Base-by-base conservation (phyloP, 2,113 vertebrate genomes). In the Diglossa brunneiventris region DNA sequence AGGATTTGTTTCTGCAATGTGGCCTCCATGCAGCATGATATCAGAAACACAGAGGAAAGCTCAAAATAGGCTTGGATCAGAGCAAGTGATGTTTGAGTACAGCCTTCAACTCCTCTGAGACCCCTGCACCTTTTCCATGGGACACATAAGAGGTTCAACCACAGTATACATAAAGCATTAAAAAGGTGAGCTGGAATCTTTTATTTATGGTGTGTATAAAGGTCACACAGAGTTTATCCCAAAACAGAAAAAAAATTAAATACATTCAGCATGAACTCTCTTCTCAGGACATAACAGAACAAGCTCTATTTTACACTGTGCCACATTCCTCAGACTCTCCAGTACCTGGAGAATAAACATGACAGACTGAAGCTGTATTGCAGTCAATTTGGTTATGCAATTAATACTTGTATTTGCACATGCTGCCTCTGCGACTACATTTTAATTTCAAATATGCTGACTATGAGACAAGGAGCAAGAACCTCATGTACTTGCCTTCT, bases 361-460 rank as follows among this genome's bases (percentile, higher is more conserved):
- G 28, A 80, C 37, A 44, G 16, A 80, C 13, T 80, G 47, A 83
- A 77, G 56, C 42, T 92, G 31, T 59, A 67, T 70, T 47, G 66
- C 22, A 86, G 33, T 55, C 66, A 50, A n/a, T 52, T 4, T 1
- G 18, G 24, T 68, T 84, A 91, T 1, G 1, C 52, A 92, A 67
- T 50, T 78, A 89, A 73, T 49, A 37, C 1, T 75, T 9, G 5
- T 55, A 81, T 84, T 80, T 22, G 24, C 23, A 28, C 33, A 81
- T 67, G 61, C 39, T 68, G 69, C 26, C 72, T 81, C 83, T 88
- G 90, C 2, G 4, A 79, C 24, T 76, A 33, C 50, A 33, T 56
- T 93, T 88, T 55, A 16, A 90, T 94, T 88, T 92, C 79, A 81
- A 92, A 91, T 41, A 87, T 24, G 53, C 95, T 87, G 63, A 88